Base-by-base conservation (phyloP, 2,888 invertebrate genomes). In the Hirtodrosophila histrioides region DNA sequence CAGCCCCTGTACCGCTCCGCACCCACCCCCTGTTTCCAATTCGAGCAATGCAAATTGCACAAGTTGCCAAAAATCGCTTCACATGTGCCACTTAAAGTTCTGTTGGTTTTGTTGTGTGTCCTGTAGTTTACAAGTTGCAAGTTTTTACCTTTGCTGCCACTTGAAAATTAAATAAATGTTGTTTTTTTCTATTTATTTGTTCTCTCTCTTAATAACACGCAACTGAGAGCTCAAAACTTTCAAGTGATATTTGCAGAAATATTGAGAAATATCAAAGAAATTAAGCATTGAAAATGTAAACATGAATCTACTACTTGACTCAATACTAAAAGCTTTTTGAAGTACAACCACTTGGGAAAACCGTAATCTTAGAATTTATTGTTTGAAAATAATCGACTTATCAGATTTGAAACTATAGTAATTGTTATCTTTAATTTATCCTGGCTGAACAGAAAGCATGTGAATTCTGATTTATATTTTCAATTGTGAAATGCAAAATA, bases 61-160 rank as follows among this genome's bases (percentile, higher is more conserved):
- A 87, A 83, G 75, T 83, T 83, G 87, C 76, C 73, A 82, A 85
- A 82, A 83, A 87, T 85, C 73, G 82, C 82, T 86, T 86, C 82
- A 81, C 85, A 81, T 82, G 79, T 87, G 87, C 83, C 87, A 83
- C 87, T 87, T 83, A 82, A 87, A 83, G 82, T 83, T 85, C 69
- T 69, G 36, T 31, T 67, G 48, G 3, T 9, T 6, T 9, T 49
- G 37, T 57, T 43, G 40, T 53, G 57, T 57, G 66, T 58, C 37
- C 44, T 62, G 51, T 69, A 69, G 72, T 60, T 72, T 67, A 60
- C 55, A 67, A 70, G 60, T 43, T 70, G 68, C 51, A 67, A 67
- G 41, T 77, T 61, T 58, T 43, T 65, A 53, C 61, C 53, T 82
- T 31, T 58, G 69, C 83, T 64, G 62, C 66, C 77, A 86, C 77